Percentiles rank a stretch among this genome's conserved stretches.
Evolutionary conservation across 2,888 invertebrate genomes (phyloP).

Genomic region (Stomorhina lunata): DNA sequence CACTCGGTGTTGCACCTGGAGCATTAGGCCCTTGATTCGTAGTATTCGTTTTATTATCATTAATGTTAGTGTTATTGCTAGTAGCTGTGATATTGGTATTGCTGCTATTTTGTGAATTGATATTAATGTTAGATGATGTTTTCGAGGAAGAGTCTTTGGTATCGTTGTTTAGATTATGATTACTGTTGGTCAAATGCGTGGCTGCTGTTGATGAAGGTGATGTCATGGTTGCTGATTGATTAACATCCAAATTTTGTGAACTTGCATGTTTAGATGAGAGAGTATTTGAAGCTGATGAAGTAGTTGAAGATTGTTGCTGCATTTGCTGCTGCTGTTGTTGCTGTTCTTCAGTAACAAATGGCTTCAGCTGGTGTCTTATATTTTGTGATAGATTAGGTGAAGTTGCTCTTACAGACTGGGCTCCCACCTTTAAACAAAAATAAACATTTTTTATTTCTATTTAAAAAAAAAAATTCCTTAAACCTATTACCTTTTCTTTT

Average conservation of each 20-base stretch:
- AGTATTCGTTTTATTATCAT: slow-evolving; percentile 36
- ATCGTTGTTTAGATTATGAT: slow-evolving; percentile 64
- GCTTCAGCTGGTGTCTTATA: slow-evolving; percentile 74
- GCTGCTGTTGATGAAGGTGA: too few species aligned
- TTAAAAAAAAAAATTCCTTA: neutral
- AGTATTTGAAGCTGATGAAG: slow-evolving; percentile 62
- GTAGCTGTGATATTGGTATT: slow-evolving; percentile 50
- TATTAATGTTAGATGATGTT: slow-evolving; percentile 57
- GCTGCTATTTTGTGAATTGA: slow-evolving; percentile 46
- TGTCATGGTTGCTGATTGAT: slow-evolving; percentile 52
- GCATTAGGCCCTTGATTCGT: slow-evolving; percentile 20
- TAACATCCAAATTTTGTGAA: slow-evolving; percentile 58
- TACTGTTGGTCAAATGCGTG: slow-evolving; percentile 57
- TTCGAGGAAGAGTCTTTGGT: slow-evolving; percentile 61
- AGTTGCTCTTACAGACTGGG: slow-evolving; percentile 77
- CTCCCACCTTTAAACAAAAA: slow-evolving; percentile 72
- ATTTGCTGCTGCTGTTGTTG: slow-evolving; percentile 66
- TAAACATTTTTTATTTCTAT: neutral
- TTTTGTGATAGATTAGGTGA: slow-evolving; percentile 79
- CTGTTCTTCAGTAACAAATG: slow-evolving; percentile 75
- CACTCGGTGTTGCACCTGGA: neutral
- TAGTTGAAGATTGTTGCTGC: slow-evolving; percentile 40
- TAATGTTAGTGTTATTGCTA: slow-evolving; percentile 18
- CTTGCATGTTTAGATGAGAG: slow-evolving; percentile 61
- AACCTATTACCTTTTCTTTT: slow-evolving; percentile 89